These are phyloP conservation scores for Sisyra nigra DNA, from an alignment of 2,888 invertebrate species.

Conservation along the genomic window DNA sequence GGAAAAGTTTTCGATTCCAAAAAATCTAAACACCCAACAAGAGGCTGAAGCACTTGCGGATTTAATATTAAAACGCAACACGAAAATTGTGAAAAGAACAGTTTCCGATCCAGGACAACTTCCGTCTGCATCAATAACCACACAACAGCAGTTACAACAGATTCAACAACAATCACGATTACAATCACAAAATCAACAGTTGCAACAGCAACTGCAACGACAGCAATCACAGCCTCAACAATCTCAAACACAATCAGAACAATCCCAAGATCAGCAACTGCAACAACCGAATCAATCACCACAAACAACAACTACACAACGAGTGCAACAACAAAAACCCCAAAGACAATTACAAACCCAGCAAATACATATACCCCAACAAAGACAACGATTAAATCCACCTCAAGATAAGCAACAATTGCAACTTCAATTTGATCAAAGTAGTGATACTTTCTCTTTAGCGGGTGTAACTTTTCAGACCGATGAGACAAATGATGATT, in stretches of 20 bases:
- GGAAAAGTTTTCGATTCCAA: conserved; percentile 32
- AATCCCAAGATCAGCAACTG: too few relatives aligned
- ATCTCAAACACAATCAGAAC: too few relatives aligned
- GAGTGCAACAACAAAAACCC: too few relatives aligned
- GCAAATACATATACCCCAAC: conserved; percentile 4
- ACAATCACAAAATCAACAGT: conserved; percentile 32
- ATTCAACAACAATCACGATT: conserved; percentile 17
- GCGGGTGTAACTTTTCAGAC: conserved; percentile 45
- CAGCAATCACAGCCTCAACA: too few relatives aligned
- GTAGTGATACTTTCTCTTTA: conserved; percentile 39
- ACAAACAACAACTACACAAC: too few relatives aligned
- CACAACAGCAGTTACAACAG: conserved; percentile 2
- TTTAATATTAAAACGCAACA: conserved; percentile 53
- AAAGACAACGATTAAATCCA: too few relatives aligned
- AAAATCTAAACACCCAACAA: conserved; percentile 33
- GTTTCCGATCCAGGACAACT: conserved; percentile 55
- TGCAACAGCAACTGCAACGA: too few relatives aligned
- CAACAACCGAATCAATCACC: too few relatives aligned
- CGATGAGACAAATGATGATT: conserved; percentile 36
- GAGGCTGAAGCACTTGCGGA: conserved; percentile 69
- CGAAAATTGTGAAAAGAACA: conserved; percentile 52
- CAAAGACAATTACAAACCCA: conserved; percentile 10
- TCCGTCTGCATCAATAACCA: conserved; percentile 22
- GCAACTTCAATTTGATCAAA: conserved; percentile 40
- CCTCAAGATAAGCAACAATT: conserved; percentile 25